Percentiles rank a stretch among this genome's conserved stretches.
phyloP scores from a whole-genome alignment of 2,113 vertebrate genomes.

The Heliornis fulica region DNA sequence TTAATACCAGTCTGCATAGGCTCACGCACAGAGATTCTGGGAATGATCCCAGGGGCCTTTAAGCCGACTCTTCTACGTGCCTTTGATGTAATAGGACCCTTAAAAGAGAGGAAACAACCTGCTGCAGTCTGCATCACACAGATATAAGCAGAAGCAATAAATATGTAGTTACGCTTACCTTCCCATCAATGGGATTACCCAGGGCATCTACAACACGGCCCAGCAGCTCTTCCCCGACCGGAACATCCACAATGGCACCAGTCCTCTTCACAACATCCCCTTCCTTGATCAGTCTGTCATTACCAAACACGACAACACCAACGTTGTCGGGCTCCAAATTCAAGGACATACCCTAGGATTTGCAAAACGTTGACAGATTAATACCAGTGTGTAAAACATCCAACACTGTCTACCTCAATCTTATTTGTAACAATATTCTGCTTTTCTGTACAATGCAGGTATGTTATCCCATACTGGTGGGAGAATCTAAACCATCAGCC shows the following conservation, averaged over 20 bases:
- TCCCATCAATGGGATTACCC: constrained; percentile 96
- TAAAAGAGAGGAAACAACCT: neutral
- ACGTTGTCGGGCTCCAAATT: constrained; percentile 99
- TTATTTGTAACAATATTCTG: neutral
- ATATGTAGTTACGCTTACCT: constrained; percentile 70
- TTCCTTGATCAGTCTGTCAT: constrained; percentile 97
- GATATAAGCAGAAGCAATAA: accelerated
- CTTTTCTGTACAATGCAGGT: accelerated
- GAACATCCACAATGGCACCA: constrained; percentile 97
- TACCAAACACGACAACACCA: constrained; percentile 99
- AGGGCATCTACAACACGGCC: constrained; percentile 96
- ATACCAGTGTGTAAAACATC: accelerated
- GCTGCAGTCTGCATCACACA: neutral
- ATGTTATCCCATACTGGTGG: accelerated
- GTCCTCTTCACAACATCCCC: constrained; percentile 98
- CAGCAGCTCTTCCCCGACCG: constrained; percentile 91
- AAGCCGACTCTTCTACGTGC: constrained; percentile 91
- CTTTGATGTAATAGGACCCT: constrained; percentile 88
- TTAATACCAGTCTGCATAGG: constrained; percentile 99
- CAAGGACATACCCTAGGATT: constrained; percentile 92
- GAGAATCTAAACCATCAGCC: neutral
- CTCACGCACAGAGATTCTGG: constrained; percentile 96
- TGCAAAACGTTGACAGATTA: neutral
- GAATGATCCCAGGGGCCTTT: constrained; percentile 98
- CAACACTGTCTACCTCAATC: neutral